Base-by-base conservation (phyloP, 2,113 vertebrate species). In the Stegastes partitus region DNA sequence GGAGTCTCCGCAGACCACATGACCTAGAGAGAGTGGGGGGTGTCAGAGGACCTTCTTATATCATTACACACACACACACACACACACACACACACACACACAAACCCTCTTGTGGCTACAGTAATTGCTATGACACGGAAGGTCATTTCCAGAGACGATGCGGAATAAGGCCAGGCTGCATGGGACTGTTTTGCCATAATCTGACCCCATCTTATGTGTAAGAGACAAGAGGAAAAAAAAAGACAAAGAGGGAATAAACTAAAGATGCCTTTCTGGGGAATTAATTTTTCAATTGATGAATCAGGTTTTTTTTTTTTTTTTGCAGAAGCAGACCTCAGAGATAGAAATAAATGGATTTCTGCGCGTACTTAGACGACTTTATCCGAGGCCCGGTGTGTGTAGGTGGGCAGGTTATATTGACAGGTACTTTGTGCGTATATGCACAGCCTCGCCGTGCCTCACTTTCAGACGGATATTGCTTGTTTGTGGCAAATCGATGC, bases 61-160 rank as follows among this genome's bases (percentile, higher is more conserved):
- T 91, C 88, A 85, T 89, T 89, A 66, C 85, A 63, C 83, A 31
- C 85, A 28, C 81, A 22, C 58, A 9, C 39, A 9, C 39, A 50
- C 47, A 19, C 47, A 21, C 47, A 49, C 85, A 18, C 82, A 58
- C 68, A 15, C 83, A 45, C 76, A 65, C 83, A 62, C 82, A 39
- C 22, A 70, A 77, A 70, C 21, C 77, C 90, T 80, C 85, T 45
- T 50, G 92, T 82, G 87, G 85, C 82, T 42, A 80, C 82, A 22
- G 88, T 93, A 93, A 93, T 92, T 92, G 87, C 91, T 83, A 4
- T 90, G 89, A 89, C 89, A 90, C 21, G 3, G 86, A 88, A 91
- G 93, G 90, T 92, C 91, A 89, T 87, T 91, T 87, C 77, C 83
- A 80, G 87, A 89, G 88, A 87, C 61, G 80, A 73, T 85, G 82